phyloP scores from a whole-genome alignment of 53 echinoderm and acorn worm genomes.

The Mesocentrotus franciscanus region DNA sequence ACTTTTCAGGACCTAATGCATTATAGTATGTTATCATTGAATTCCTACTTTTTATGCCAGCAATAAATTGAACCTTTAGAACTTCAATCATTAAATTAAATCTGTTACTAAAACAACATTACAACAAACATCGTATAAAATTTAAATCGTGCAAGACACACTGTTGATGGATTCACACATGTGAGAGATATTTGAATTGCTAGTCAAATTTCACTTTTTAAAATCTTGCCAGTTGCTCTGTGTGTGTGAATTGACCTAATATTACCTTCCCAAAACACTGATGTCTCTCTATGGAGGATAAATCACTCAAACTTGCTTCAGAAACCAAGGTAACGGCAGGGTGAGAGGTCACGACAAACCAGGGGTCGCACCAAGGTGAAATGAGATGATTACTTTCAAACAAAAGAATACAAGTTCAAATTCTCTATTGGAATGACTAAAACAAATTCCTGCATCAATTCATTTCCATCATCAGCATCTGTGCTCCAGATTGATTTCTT shows the following conservation, averaged over 20 bases:
- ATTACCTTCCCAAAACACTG: background rate
- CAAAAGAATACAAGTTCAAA: constrained; percentile 31
- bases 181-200: background rate
- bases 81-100: too few relatives aligned
- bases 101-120: background rate
- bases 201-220: background rate
- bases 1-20: too few relatives aligned
- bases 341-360: background rate
- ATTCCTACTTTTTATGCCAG: too few relatives aligned
- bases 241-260: background rate
- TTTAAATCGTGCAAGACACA: background rate
- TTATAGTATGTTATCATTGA: too few relatives aligned
- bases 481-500: constrained; percentile 48
- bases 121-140: background rate
- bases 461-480: constrained; percentile 56
- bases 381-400: constrained; percentile 31
- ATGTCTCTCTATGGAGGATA: background rate
- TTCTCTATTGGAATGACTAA: background rate
- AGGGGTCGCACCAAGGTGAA: constrained; percentile 30
- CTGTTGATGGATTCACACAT: too few relatives aligned
- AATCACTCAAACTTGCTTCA: constrained; percentile 27
- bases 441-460: constrained; percentile 49
- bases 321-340: constrained; percentile 36
- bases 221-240: background rate
- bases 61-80: too few relatives aligned